A percentile compares a stretch with the other conserved stretches of the same genome.
These are phyloP conservation scores for Drosophila tristis DNA, from an alignment of 1,140 invertebrate genomes.

Conservation along the genomic window DNA sequence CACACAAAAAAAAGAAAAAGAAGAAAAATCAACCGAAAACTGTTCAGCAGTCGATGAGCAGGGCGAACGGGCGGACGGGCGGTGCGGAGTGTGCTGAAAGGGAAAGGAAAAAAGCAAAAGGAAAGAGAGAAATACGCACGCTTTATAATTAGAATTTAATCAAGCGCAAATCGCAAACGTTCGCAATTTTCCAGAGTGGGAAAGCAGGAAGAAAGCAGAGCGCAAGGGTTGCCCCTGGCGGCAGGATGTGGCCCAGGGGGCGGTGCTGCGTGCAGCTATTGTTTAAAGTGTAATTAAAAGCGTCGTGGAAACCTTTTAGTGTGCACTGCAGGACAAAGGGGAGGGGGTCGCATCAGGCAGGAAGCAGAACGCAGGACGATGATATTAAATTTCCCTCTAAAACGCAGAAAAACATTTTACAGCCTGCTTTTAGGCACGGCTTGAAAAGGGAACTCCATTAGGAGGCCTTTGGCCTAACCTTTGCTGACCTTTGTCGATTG, in stretches of 20 bases:
- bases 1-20: conserved; percentile 10
- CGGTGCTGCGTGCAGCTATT: conserved; percentile 56
- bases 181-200: conserved; percentile 50
- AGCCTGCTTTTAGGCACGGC: conserved; percentile 46
- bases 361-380: conserved; percentile 22
- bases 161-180: conserved; percentile 80
- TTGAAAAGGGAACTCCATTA: conserved; percentile 67
- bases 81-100: conserved; percentile 7
- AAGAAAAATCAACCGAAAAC: conserved; percentile 31
- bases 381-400: conserved; percentile 72
- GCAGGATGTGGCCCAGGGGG: neutral
- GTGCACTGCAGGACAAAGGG: conserved; percentile 33
- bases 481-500: conserved; percentile 70
- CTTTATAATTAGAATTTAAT: conserved; percentile 83
- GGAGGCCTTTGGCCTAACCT: conserved; percentile 45
- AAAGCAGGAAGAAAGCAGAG: conserved; percentile 5
- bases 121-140: conserved; percentile 58
- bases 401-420: conserved; percentile 23
- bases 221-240: conserved; percentile 35
- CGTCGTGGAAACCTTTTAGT: conserved; percentile 77
- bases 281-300: conserved; percentile 81
- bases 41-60: conserved; percentile 9
- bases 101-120: neutral
- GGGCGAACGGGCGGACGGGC: neutral
- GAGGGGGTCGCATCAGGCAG: too few relatives aligned